phyloP scores from a whole-genome alignment of 2,797 vertebrate species.

The Enteromius argenteus region DNA sequence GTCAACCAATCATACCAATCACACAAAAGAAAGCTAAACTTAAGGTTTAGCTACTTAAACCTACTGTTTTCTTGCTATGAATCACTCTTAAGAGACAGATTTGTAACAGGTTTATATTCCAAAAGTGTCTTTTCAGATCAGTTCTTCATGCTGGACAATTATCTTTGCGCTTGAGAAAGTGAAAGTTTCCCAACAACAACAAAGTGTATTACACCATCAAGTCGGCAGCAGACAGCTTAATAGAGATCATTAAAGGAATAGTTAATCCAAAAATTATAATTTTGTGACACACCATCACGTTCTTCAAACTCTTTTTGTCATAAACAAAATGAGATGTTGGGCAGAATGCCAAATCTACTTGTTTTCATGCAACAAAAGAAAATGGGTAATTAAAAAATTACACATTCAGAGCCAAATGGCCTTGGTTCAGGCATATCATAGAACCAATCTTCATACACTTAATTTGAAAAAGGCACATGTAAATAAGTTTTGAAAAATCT shows the following conservation, averaged over 20 bases:
- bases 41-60: background rate
- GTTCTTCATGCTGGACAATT: background rate
- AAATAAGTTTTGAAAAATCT: background rate
- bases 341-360: background rate
- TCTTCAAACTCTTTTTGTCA: background rate
- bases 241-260: slow-evolving; percentile 2
- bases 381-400: background rate
- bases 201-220: background rate
- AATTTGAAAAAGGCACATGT: background rate
- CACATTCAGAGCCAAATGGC: background rate
- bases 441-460: background rate
- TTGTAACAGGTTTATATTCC: background rate
- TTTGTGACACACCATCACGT: background rate
- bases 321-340: background rate
- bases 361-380: background rate
- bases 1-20: background rate
- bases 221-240: slow-evolving; percentile 4
- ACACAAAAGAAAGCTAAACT: background rate
- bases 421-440: background rate
- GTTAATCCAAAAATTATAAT: background rate
- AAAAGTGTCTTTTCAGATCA: background rate
- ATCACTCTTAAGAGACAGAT: background rate
- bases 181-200: background rate
- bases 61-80: background rate
- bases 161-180: background rate